phyloP scores from a whole-genome alignment of 2,888 invertebrate genomes.

The Sarcophaga subvicina region DNA sequence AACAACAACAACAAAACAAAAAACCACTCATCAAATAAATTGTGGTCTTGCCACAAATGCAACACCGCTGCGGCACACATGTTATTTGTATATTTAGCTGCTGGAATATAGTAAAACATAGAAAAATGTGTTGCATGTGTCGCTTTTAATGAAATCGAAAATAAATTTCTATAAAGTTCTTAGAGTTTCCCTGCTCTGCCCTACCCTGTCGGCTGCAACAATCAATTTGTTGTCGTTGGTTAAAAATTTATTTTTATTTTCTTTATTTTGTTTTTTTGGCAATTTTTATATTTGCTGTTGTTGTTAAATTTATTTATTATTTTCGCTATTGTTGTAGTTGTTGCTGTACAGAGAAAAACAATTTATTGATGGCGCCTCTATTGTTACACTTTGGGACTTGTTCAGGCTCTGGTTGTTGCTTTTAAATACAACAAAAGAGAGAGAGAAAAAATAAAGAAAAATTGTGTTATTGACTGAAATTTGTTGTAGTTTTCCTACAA shows the following conservation, averaged over 20 bases:
- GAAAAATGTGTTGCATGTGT: not conserved
- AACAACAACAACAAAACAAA: not conserved
- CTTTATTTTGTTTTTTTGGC: not conserved
- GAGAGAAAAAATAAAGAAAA: too few species aligned
- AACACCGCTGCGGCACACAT: too few species aligned
- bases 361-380: slow-evolving; percentile 25
- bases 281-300: not conserved
- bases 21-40: slow-evolving; percentile 37
- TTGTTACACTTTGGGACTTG: slow-evolving; percentile 26
- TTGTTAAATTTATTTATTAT: too few species aligned
- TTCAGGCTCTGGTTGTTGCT: slow-evolving; percentile 9
- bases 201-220: not conserved
- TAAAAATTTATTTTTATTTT: slow-evolving; percentile 14
- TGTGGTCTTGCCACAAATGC: slow-evolving; percentile 24
- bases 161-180: not conserved
- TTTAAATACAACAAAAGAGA: slow-evolving; percentile 23
- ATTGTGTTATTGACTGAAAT: slow-evolving; percentile 43
- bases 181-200: not conserved
- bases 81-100: too few species aligned
- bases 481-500: slow-evolving; percentile 17
- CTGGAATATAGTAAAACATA: not conserved
- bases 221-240: slow-evolving; percentile 47
- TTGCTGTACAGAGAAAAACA: too few species aligned
- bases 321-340: too few species aligned
- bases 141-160: not conserved